Conservation (phyloP, 37 sponge, comb jelly and placozoan species). For the Cliona cf. orientalis region DNA sequence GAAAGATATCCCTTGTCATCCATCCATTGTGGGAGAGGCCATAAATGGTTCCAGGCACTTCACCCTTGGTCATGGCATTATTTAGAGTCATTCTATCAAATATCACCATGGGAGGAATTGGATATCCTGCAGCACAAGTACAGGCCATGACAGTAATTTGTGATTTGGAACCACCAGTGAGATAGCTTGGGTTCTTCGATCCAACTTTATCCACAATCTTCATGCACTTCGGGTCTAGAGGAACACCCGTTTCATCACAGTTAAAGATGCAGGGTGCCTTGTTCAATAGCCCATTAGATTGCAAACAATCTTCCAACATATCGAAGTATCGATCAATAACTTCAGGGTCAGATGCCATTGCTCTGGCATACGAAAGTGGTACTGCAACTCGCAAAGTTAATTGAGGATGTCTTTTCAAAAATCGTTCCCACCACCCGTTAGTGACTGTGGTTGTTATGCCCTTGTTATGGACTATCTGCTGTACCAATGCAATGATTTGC, state of each 20-base stretch:
- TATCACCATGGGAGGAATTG: background rate
- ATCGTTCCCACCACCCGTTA: background rate
- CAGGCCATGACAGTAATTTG: background rate
- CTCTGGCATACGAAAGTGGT: background rate
- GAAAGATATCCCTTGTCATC: conserved; percentile 27
- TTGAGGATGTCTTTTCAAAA: background rate
- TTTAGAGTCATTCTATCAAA: no score
- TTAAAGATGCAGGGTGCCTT: background rate
- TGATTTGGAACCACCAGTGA: background rate
- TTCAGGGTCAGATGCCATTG: background rate
- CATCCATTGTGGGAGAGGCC: conserved; percentile 34
- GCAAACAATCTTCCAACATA: conserved; percentile 26
- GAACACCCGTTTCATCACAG: background rate
- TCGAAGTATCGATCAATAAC: conserved; percentile 28
- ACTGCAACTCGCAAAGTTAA: background rate
- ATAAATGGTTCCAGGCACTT: conserved; percentile 38
- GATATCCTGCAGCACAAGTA: background rate
- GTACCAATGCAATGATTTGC: background rate
- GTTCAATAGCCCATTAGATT: no score
- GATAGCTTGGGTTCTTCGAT: background rate
- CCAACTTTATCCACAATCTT: background rate
- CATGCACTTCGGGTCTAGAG: background rate
- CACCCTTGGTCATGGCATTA: no score
- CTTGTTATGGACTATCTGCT: background rate
- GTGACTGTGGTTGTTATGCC: background rate